Conservation (phyloP, 2,797 vertebrate species). For the Enteromius argenteus region DNA sequence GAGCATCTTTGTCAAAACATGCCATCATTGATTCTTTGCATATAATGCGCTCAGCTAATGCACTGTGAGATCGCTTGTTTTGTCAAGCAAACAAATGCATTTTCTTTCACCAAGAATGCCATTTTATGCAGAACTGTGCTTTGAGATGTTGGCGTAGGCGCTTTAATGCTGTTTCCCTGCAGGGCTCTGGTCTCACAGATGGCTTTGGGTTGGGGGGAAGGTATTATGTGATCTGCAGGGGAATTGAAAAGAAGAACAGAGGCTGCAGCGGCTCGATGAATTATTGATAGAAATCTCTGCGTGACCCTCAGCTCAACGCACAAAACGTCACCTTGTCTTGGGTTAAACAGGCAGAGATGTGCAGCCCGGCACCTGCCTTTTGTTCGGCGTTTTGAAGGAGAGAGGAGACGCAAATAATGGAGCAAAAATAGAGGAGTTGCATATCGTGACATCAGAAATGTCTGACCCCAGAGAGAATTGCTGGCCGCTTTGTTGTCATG, state of each 20-base stretch:
- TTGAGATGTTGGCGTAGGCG: slow-evolving; percentile 19
- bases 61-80: not conserved
- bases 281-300: slow-evolving; percentile 86
- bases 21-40: slow-evolving; percentile 17
- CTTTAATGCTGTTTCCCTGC: slow-evolving; percentile 40
- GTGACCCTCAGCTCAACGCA: slow-evolving; percentile 71
- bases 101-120: not conserved
- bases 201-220: slow-evolving; percentile 68
- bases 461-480: not conserved
- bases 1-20: not conserved
- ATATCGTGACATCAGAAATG: slow-evolving; percentile 1
- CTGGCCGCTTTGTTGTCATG: not conserved
- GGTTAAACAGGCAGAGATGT: slow-evolving; percentile 79
- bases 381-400: slow-evolving; percentile 24
- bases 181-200: slow-evolving; percentile 61
- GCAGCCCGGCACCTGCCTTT: slow-evolving; percentile 58
- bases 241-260: slow-evolving; percentile 81
- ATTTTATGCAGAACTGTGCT: not conserved
- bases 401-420: not conserved
- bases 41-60: slow-evolving; percentile 20
- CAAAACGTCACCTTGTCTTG: slow-evolving; percentile 73
- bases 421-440: not conserved
- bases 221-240: slow-evolving; percentile 80
- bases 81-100: not conserved
- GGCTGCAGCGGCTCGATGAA: slow-evolving; percentile 82